phyloP scores from a whole-genome alignment of 2,888 invertebrate species.

The Clusia tigrina region DNA sequence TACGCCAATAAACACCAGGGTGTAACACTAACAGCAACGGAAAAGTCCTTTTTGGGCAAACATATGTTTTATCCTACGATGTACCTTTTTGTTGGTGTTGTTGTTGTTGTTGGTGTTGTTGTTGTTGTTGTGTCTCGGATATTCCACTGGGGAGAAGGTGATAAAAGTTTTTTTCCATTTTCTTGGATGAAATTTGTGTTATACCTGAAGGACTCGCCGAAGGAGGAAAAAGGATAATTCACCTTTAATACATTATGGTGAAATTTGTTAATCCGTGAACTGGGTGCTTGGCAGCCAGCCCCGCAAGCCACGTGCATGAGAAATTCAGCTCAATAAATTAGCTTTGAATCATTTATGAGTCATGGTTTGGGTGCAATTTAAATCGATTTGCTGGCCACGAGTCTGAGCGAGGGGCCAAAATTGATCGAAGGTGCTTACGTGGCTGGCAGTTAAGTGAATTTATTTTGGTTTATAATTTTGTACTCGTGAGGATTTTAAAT shows the following conservation, averaged over 20 bases:
- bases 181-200: too few species aligned
- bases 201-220: too few species aligned
- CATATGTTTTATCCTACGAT: background rate
- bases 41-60: constrained; percentile 2
- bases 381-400: background rate
- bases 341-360: constrained; percentile 57
- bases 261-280: constrained; percentile 43
- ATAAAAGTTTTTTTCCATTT: background rate
- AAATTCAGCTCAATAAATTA: constrained; percentile 47
- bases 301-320: constrained; percentile 42
- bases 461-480: too few species aligned
- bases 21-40: too few species aligned
- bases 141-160: background rate
- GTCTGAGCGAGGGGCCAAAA: too few species aligned
- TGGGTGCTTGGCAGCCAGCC: too few species aligned
- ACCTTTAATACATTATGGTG: constrained; percentile 17
- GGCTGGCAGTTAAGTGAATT: too few species aligned
- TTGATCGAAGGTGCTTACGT: too few species aligned
- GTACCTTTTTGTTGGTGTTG: background rate
- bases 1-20: too few species aligned
- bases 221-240: constrained; percentile 7
- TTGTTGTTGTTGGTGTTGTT: background rate
- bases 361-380: constrained; percentile 35
- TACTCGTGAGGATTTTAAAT: too few species aligned
- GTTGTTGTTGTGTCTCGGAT: background rate